Evolutionary conservation across 2,888 invertebrate species (phyloP), one percentile per base, ranked within the genome.

Genomic region (Chloroclystis v-ata): DNA sequence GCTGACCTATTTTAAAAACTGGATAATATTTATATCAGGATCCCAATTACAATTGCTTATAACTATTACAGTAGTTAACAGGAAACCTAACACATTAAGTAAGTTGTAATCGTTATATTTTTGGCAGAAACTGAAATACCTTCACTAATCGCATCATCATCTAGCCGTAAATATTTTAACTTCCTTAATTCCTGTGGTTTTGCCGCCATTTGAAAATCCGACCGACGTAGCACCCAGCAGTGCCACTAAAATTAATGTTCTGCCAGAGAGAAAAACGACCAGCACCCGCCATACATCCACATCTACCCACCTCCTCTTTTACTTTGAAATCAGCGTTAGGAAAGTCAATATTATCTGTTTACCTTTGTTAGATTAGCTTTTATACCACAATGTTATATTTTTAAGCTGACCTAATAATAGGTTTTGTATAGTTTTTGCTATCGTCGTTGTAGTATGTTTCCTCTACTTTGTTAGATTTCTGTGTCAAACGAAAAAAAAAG

Each of bases 191-290:
- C 67, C 66, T 62, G 74, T 78, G 78, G 75, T 77, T 79, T 71
- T 61, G 65, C 72, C 72, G 72, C 78, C 77, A 77, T 81, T 82
- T 82, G 70, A 78, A 82, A 84, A 81, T 78, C 78, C 75, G 49
- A 63, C 69, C 64, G 67, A 71, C 70, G 72, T 70, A 68, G 72
- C 73, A 71, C 76, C 72, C 69, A 60, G 14, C 75, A 78, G 85
- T 82, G 83, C 75, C 74, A 77, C 76, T 79, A 76, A 85, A 86
- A 85, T 85, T 82, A 85, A 86, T 86, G 84, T 81, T 77, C 82
- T 82, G 84, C 78, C 83, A 79, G 74, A 70, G 76, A 82, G 85
- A 85, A 84, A 86, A 86, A 86, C 82, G 85, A 82, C 74, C 76
- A 72, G 65, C 69, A 72, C 74, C 68, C 68, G 57, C 62, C 59